Base-by-base conservation (phyloP, 2,888 invertebrate species). In the Hypolimnas misippus region DNA sequence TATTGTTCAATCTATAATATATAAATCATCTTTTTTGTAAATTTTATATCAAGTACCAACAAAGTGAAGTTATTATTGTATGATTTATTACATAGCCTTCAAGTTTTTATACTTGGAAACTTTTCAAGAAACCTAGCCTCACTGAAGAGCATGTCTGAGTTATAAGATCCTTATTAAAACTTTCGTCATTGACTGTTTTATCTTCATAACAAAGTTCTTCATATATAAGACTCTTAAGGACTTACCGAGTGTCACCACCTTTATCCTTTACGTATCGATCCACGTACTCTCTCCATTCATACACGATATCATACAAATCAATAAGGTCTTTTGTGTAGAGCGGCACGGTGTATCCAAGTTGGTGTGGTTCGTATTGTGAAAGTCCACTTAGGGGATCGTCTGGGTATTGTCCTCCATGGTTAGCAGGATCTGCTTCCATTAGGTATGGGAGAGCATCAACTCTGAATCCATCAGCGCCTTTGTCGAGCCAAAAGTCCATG, bases 391-490 rank as follows among this genome's bases (percentile, higher is more conserved):
- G 44, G 0, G 93, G 93, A 57, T 94, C 93, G 65, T 93, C 91
- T n/a, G 89, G 89, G 57, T 92, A 92, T 17, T 70, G 69, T 1
- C 82, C 83, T 0, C 77, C 84, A 0, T 76, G 80, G 53, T 86
- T 82, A 14, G 82, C 82, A n/a, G 91, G 91, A 49, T 84, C 76
- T 0, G 93, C 88, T 73, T 94, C 94, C 0, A 91, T 90, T 14
- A 94, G 76, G 72, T 93, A 93, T 0, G 94, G 94, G 0, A 94
- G 87, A 0, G 95, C 95, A 72, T 95, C 95, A 0, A 96, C 85
- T 53, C 96, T 93, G 79, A 97, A 96, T 0, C 97, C 97, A 70
- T 96, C 95, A 0, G 95, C 94, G 0, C 96, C 97, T 62, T 93
- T 93, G 35, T 94, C 92, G 29, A 97, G 79, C 97, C 97, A 97